Percentiles rank a stretch among this genome's conserved stretches.
Conservation (phyloP, 1,140 invertebrate species). For the Prorops nasuta region DNA sequence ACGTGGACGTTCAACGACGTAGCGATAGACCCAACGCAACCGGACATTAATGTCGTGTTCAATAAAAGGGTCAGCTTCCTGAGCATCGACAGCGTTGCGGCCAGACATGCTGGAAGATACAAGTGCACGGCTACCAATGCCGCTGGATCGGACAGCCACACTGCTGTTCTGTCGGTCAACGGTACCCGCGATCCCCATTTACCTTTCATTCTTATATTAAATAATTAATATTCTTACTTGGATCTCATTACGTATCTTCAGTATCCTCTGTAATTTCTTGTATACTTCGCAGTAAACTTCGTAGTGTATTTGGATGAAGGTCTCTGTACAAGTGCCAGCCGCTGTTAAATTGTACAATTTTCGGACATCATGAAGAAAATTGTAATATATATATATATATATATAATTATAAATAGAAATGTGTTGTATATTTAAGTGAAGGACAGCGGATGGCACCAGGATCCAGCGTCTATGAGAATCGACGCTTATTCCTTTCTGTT, state of each 20-base stretch:
- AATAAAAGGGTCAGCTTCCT: constrained; percentile 61
- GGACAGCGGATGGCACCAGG: too few species aligned
- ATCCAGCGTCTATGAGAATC: too few species aligned
- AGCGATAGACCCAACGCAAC: constrained; percentile 41
- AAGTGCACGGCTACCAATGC: constrained; percentile 67
- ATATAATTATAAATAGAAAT: too few species aligned
- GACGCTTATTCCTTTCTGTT: too few species aligned
- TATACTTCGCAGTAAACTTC: constrained; percentile 25
- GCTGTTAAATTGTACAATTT: too few species aligned
- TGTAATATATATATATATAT: too few species aligned
- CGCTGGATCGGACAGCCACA: constrained; percentile 64
- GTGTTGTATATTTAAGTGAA: too few species aligned
- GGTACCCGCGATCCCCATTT: constrained; percentile 54
- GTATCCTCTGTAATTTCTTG: constrained; percentile 29
- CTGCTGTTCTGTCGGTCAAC: constrained; percentile 64
- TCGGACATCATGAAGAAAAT: too few species aligned
- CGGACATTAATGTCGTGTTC: constrained; percentile 58
- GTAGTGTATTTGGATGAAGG: constrained; percentile 18
- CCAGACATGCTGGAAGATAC: constrained; percentile 66
- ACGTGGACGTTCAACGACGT: constrained; percentile 69
- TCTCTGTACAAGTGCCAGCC: constrained; percentile 10
- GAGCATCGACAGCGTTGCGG: constrained; percentile 63
- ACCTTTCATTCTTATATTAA: constrained; percentile 9
- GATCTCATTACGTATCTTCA: constrained; percentile 13
- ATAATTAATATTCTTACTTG: constrained; percentile 10